A percentile compares a stretch with the other conserved stretches of the same genome.
These are phyloP conservation scores for Anabas testudineus DNA, from an alignment of 2,797 vertebrate genomes.

Conservation along the genomic window DNA sequence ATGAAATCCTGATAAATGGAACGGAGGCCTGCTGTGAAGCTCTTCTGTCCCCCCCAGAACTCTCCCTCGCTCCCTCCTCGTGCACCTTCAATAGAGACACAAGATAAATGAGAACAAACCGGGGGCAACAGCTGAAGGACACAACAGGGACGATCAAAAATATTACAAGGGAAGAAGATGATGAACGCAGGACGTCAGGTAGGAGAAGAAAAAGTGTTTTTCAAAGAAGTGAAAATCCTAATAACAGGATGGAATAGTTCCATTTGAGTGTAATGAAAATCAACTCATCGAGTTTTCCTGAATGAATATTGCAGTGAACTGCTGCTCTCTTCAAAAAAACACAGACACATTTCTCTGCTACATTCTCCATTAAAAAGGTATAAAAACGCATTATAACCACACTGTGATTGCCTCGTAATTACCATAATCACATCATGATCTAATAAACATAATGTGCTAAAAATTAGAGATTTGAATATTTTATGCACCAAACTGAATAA, in stretches of 20 bases:
- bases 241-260: neutral
- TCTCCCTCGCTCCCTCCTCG: slow-evolving; percentile 15
- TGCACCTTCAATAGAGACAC: slow-evolving; percentile 57
- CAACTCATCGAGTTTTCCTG: slow-evolving; percentile 15
- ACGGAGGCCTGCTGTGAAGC: slow-evolving; percentile 65
- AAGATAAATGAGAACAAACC: slow-evolving; percentile 62
- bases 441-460: slow-evolving; percentile 74
- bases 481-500: slow-evolving; percentile 69
- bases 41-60: slow-evolving; percentile 47
- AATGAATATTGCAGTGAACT: neutral
- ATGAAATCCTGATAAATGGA: slow-evolving; percentile 76
- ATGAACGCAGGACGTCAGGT: slow-evolving; percentile 29
- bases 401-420: slow-evolving; percentile 47
- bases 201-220: slow-evolving; percentile 2
- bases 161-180: slow-evolving; percentile 26
- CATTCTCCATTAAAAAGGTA: slow-evolving; percentile 33
- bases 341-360: neutral
- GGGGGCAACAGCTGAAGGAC: slow-evolving; percentile 46
- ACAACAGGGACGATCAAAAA: slow-evolving; percentile 50
- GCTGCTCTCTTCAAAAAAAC: neutral
- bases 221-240: neutral
- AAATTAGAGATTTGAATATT: slow-evolving; percentile 63
- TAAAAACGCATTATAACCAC: slow-evolving; percentile 49
- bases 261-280: slow-evolving; percentile 20
- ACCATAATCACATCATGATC: slow-evolving; percentile 67